Evolutionary conservation across 2,888 invertebrate species (phyloP).

Genomic region (Crepidodera aurea): DNA sequence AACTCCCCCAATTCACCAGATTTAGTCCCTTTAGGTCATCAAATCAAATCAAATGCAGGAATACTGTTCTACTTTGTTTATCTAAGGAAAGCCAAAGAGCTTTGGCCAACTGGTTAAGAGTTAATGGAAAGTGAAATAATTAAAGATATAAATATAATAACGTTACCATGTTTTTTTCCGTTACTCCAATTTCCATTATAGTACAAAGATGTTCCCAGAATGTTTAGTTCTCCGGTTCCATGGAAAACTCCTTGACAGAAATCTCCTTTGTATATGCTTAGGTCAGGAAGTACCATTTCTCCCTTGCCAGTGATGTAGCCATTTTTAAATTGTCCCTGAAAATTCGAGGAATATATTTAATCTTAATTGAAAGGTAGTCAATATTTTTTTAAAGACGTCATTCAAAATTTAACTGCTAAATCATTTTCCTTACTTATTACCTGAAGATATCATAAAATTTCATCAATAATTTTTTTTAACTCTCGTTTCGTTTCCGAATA

Average conservation of each 20-base stretch:
- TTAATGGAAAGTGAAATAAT: no score
- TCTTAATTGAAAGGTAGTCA: neutral
- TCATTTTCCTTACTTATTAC: no score
- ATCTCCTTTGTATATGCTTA: slow-evolving; percentile 68
- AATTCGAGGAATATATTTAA: neutral
- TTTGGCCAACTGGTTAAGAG: no score
- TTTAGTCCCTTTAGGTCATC: neutral
- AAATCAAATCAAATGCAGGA: no score
- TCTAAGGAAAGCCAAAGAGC: no score
- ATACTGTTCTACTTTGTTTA: neutral
- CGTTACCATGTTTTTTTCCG: slow-evolving; percentile 58
- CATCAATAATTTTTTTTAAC: no score
- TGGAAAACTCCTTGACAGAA: slow-evolving; percentile 66
- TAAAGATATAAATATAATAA: no score
- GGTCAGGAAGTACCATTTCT: slow-evolving; percentile 65
- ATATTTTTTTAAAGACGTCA: neutral
- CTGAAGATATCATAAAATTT: no score
- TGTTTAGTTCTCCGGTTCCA: slow-evolving; percentile 57
- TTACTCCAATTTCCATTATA: slow-evolving; percentile 61
- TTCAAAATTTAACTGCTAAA: no score
- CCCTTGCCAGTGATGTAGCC: slow-evolving; percentile 68
- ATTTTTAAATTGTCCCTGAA: slow-evolving; percentile 66
- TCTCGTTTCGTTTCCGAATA: no score
- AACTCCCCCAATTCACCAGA: no score
- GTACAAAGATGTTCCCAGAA: slow-evolving; percentile 47